Percentiles rank a stretch among this genome's conserved stretches.
These are phyloP conservation scores for Isichthys henryi DNA, from an alignment of 2,113 vertebrate genomes.

Conservation along the genomic window DNA sequence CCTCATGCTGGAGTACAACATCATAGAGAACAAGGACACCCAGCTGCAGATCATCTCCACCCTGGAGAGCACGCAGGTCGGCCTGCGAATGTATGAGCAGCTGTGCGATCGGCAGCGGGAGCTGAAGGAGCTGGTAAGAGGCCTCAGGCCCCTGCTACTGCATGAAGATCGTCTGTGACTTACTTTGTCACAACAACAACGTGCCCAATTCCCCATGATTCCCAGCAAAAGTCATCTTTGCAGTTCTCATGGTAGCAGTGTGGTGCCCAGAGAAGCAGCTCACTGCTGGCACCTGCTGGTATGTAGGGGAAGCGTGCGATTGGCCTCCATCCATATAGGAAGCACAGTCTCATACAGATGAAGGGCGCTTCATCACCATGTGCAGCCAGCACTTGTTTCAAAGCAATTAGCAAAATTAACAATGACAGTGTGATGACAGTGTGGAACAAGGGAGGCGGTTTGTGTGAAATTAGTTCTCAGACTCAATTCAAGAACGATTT, in stretches of 20 bases:
- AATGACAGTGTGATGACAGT: neutral
- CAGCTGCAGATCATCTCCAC: conserved; percentile 99
- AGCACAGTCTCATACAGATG: neutral
- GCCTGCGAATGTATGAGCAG: conserved; percentile 96
- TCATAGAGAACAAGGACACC: conserved; percentile 97
- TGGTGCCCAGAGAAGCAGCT: conserved; percentile 14
- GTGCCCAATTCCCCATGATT: neutral
- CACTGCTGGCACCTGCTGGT: conserved; percentile 47
- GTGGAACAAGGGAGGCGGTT: neutral
- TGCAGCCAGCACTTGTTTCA: neutral
- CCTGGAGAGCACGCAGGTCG: conserved; percentile 90
- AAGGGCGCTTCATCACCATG: neutral
- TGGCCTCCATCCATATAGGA: neutral
- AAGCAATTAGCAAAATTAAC: neutral
- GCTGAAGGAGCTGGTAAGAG: conserved; percentile 91
- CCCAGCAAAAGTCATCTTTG: too few species aligned
- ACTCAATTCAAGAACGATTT: neutral
- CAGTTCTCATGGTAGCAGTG: neutral
- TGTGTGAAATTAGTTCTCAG: neutral
- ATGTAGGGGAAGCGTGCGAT: conserved; percentile 29
- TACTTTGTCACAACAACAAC: neutral
- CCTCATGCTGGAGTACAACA: conserved; percentile 98
- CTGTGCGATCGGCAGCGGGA: conserved; percentile 95
- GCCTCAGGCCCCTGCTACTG: neutral
- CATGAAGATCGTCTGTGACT: neutral